A percentile compares a stretch with the other conserved stretches of the same genome.
Evolutionary conservation across 2,797 vertebrate genomes (phyloP).

Genomic region (Enteromius unitaeniatus): DNA sequence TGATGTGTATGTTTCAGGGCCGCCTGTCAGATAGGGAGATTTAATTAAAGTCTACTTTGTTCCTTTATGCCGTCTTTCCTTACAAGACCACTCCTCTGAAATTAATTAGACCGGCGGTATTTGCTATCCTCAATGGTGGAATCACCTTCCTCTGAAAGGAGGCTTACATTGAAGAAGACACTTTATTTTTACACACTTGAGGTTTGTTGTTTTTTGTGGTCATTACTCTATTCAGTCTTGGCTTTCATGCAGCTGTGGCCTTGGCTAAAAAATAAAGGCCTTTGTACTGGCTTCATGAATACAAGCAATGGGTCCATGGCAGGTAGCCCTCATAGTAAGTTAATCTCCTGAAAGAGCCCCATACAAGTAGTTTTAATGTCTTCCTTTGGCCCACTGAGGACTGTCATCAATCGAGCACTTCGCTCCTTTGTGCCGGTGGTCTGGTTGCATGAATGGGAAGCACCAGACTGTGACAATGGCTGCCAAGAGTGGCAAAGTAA

Average conservation of each 20-base stretch:
- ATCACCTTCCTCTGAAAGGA: slow-evolving; percentile 77
- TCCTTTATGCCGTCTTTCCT: slow-evolving; percentile 73
- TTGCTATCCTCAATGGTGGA: slow-evolving; percentile 69
- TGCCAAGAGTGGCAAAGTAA: slow-evolving; percentile 82
- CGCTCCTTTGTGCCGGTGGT: slow-evolving; percentile 75
- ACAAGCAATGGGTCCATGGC: slow-evolving; percentile 81
- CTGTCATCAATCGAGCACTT: slow-evolving; percentile 82
- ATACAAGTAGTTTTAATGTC: slow-evolving; percentile 85
- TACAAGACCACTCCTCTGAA: slow-evolving; percentile 80
- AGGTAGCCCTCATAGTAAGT: slow-evolving; percentile 87
- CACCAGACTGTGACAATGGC: slow-evolving; percentile 77
- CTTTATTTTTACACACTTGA: slow-evolving; percentile 85
- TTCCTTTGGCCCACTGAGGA: slow-evolving; percentile 76
- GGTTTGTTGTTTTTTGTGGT: slow-evolving; percentile 87
- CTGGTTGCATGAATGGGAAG: slow-evolving; percentile 75
- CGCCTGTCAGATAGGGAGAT: slow-evolving; percentile 76
- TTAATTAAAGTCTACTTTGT: slow-evolving; percentile 83
- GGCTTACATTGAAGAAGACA: slow-evolving; percentile 79
- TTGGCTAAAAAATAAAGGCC: slow-evolving; percentile 74
- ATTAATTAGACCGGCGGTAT: slow-evolving; percentile 80
- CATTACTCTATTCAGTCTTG: slow-evolving; percentile 79
- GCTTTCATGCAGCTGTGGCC: slow-evolving; percentile 84
- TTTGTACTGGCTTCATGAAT: slow-evolving; percentile 81
- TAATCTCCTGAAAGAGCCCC: slow-evolving; percentile 84
- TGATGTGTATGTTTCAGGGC: slow-evolving; percentile 72